Evolutionary conservation across 2,797 vertebrate genomes (phyloP), one percentile per base, ranked within the genome.

Genomic region (Staurois parvus): DNA sequence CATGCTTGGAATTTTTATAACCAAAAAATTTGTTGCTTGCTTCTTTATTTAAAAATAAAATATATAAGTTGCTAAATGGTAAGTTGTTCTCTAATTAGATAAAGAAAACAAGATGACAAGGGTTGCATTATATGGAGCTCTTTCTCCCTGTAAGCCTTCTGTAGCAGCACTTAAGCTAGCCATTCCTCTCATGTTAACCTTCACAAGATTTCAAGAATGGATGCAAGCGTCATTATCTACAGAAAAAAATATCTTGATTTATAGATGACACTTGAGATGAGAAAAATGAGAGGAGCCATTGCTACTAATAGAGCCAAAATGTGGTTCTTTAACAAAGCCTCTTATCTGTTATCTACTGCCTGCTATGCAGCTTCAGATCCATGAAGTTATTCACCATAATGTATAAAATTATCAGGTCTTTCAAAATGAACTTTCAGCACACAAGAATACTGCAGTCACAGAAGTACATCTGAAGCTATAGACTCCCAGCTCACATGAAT

Each of bases 231-330:
- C 52, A 37, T 37, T 37, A 32, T 42, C 28, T 45, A 21, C 40
- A 68, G n/a, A 48, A 37, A 37, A 37, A 37, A 68, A 69, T 7
- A 32, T 29, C 26, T 24, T 42, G 1, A 42, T 67, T 29, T 19
- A 52, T 19, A 68, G 77, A 79, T 79, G 77, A 30, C 28, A 79
- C 40, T 48, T n/a, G 42, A 79, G 34, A 48, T 48, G 4, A 10
- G 5, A 13, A 45, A 40, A 79, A 68, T 19, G 40, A 67, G 26
- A 48, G 4, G 40, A 40, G 26, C 19, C 40, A 28, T 32, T 19
- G 19, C 10, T 26, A 26, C 40, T 68, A 19, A 42, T 19, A 48
- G 37, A 45, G 19, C 7, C 26, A 42, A 42, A 29, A 19, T 45
- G 40, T 30, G 26, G 12, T 45, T 68, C 37, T 29, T 26, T 67